These are phyloP conservation scores for Trissoscelio sp. DNA, from an alignment of 2,888 invertebrate genomes.

Conservation along the genomic window DNA sequence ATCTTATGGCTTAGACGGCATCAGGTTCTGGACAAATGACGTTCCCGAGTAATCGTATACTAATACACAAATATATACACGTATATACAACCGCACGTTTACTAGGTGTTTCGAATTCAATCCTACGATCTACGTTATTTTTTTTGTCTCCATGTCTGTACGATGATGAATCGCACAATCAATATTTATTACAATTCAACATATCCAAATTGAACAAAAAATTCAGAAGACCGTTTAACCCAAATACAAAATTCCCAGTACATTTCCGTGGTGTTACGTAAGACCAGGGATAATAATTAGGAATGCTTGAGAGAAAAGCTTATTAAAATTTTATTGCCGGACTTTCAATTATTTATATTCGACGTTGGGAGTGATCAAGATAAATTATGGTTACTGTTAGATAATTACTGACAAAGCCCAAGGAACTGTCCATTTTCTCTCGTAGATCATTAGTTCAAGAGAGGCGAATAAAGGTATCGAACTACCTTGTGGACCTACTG, in stretches of 20 bases:
- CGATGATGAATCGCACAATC: conserved; percentile 20
- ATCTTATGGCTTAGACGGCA: conserved; percentile 48
- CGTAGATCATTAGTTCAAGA: conserved; percentile 34
- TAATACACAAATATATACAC: background rate
- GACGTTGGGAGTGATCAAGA: conserved; percentile 36
- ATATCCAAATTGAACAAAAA: background rate
- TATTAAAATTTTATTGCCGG: conserved; percentile 45
- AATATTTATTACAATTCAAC: conserved; percentile 12
- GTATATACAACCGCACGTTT: background rate
- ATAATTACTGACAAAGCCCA: conserved; percentile 41
- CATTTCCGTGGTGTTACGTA: conserved; percentile 22
- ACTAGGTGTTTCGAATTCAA: conserved; percentile 29
- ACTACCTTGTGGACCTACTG: background rate
- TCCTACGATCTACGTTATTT: background rate
- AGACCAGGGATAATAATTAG: conserved; percentile 23
- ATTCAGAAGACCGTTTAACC: conserved; percentile 9
- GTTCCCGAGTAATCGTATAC: conserved; percentile 31
- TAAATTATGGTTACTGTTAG: conserved; percentile 52
- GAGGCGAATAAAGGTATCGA: conserved; percentile 25
- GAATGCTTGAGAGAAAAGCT: conserved; percentile 28
- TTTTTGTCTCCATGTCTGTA: background rate
- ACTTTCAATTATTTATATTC: conserved; percentile 52
- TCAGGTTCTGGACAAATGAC: conserved; percentile 52
- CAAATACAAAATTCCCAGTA: conserved; percentile 1
- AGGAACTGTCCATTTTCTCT: conserved; percentile 45